These are phyloP conservation scores for Abrostola triplasia DNA, from an alignment of 2,888 invertebrate species.

Conservation along the genomic window DNA sequence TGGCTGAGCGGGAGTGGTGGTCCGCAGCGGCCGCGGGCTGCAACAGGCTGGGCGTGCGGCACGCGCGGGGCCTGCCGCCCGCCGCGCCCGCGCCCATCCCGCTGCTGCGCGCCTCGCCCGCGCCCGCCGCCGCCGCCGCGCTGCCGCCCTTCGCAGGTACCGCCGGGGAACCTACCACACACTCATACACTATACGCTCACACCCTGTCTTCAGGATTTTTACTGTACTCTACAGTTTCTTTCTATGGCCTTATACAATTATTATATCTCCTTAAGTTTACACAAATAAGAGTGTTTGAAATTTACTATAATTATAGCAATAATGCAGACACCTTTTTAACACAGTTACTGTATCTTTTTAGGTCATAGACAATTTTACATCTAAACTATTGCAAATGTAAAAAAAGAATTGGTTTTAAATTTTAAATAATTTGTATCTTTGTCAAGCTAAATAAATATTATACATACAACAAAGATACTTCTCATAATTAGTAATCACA, in stretches of 20 bases:
- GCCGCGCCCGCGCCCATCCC: constrained; percentile 95
- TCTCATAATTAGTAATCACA: constrained; percentile 23
- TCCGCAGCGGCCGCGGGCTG: constrained; percentile 84
- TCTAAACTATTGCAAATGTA: too few relatives aligned
- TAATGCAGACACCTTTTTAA: too few relatives aligned
- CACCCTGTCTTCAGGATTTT: too few relatives aligned
- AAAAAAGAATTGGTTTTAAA: too few relatives aligned
- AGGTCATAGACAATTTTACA: too few relatives aligned
- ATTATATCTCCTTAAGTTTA: too few relatives aligned
- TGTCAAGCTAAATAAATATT: constrained; percentile 16
- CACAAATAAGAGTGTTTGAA: too few relatives aligned
- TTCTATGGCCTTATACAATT: neutral
- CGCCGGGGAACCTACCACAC: neutral
- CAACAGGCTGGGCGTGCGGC: constrained; percentile 96
- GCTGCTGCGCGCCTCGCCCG: constrained; percentile 91
- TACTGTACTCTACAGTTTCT: too few relatives aligned
- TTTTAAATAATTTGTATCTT: neutral
- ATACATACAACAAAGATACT: constrained; percentile 5
- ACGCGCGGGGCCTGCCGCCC: constrained; percentile 94
- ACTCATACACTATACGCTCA: too few relatives aligned
- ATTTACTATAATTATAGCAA: too few relatives aligned
- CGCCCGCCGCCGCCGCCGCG: constrained; percentile 65
- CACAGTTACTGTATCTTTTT: too few relatives aligned
- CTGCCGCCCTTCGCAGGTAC: constrained; percentile 84
- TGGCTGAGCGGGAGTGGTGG: constrained; percentile 53